phyloP scores from a whole-genome alignment of 2,888 invertebrate species.

The Catocala sponsa region DNA sequence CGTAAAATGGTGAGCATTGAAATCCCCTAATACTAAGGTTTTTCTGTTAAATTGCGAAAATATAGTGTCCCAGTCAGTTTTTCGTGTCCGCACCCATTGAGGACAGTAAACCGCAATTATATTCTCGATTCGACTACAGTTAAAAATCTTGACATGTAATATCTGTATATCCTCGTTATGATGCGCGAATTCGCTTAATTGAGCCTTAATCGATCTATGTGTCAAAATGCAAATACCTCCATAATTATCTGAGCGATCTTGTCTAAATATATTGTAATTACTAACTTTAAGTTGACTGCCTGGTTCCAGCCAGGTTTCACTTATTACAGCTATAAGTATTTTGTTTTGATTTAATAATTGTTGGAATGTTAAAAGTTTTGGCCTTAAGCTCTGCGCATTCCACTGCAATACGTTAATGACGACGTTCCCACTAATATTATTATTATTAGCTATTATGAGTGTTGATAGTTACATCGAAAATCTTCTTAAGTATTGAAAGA shows the following conservation, averaged over 20 bases:
- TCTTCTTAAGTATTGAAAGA: too few relatives aligned
- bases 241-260: constrained; percentile 40
- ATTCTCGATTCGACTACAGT: constrained; percentile 38
- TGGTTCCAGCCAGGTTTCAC: constrained; percentile 47
- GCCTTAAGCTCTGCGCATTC: too few relatives aligned
- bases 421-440: too few relatives aligned
- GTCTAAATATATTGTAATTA: constrained; percentile 39
- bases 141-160: constrained; percentile 32
- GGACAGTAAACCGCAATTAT: constrained; percentile 44
- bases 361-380: constrained; percentile 22
- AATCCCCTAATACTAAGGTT: neutral
- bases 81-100: constrained; percentile 14
- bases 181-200: neutral
- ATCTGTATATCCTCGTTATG: constrained; percentile 33
- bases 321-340: constrained; percentile 41
- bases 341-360: constrained; percentile 37
- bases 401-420: too few relatives aligned
- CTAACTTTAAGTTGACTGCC: constrained; percentile 23
- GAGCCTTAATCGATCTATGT: constrained; percentile 38
- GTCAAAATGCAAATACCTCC: constrained; percentile 48
- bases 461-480: too few relatives aligned
- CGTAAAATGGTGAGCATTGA: constrained; percentile 48
- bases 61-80: constrained; percentile 35
- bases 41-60: constrained; percentile 27
- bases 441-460: too few relatives aligned